These are phyloP conservation scores for Bagarius yarrelli DNA, from an alignment of 2,113 vertebrate species.

Conservation along the genomic window DNA sequence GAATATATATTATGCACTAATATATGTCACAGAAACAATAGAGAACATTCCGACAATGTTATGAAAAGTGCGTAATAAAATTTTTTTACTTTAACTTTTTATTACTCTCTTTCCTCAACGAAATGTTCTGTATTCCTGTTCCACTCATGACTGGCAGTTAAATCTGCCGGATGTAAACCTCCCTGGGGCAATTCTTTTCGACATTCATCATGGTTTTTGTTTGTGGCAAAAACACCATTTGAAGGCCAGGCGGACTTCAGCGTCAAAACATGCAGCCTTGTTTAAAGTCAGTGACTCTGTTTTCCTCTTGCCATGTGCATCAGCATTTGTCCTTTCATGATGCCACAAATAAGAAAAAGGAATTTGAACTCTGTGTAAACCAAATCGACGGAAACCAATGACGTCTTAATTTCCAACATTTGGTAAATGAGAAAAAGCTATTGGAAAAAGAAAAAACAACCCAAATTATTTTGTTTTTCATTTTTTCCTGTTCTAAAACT, in stretches of 20 bases:
- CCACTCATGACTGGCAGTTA: too few relatives aligned
- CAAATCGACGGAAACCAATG: background rate
- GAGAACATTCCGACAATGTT: background rate
- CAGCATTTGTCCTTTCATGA: background rate
- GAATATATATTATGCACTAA: background rate
- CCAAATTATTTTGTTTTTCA: background rate
- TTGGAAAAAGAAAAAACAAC: background rate
- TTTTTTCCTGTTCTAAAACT: background rate
- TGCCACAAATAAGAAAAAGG: constrained; percentile 5
- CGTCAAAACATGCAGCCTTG: background rate
- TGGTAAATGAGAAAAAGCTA: background rate
- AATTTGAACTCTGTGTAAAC: constrained; percentile 2
- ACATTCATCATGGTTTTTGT: background rate
- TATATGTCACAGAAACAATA: background rate
- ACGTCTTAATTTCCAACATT: background rate
- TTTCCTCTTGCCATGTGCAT: background rate
- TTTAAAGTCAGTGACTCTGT: background rate
- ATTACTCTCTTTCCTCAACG: too few relatives aligned
- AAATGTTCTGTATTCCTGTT: too few relatives aligned
- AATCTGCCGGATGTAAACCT: background rate
- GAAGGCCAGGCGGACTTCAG: background rate
- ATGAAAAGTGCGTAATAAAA: background rate
- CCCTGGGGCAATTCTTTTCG: background rate
- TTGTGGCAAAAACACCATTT: background rate
- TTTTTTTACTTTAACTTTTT: too few relatives aligned